A percentile compares a stretch with the other conserved stretches of the same genome.
Conservation (phyloP, 2,888 invertebrate genomes). For the Dicyrtoma fusca region DNA sequence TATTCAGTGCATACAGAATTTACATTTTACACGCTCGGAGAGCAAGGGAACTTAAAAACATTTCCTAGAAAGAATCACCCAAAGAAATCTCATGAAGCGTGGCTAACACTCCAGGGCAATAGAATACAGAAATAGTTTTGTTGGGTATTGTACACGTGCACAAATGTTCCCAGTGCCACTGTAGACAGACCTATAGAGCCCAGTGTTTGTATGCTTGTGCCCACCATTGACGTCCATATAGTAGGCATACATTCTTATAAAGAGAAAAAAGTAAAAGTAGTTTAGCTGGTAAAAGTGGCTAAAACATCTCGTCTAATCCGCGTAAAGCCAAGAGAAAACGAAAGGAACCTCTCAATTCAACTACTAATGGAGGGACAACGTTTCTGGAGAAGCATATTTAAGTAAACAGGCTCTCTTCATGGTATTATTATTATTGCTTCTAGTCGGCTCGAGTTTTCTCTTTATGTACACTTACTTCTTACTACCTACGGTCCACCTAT, state of each 20-base stretch:
- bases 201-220: neutral
- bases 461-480: too few species aligned
- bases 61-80: constrained; percentile 9
- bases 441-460: neutral
- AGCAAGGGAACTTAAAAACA: constrained; percentile 22
- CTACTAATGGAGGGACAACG: too few species aligned
- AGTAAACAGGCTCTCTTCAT: constrained; percentile 10
- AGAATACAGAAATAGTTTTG: neutral
- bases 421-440: constrained; percentile 9
- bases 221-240: too few species aligned
- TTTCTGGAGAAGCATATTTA: neutral
- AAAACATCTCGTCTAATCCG: neutral
- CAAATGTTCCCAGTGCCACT: neutral
- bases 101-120: neutral
- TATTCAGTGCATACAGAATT: constrained; percentile 11
- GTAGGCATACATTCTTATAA: too few species aligned
- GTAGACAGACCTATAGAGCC: too few species aligned
- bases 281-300: neutral
- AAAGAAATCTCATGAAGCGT: constrained; percentile 9
- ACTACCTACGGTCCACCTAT: too few species aligned
- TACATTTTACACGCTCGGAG: constrained; percentile 28
- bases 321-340: neutral
- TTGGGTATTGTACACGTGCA: constrained; percentile 10
- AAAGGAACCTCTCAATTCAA: neutral
- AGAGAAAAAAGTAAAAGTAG: neutral